Conservation (phyloP, 2,888 invertebrate species). For the Alsophila aescularia region DNA sequence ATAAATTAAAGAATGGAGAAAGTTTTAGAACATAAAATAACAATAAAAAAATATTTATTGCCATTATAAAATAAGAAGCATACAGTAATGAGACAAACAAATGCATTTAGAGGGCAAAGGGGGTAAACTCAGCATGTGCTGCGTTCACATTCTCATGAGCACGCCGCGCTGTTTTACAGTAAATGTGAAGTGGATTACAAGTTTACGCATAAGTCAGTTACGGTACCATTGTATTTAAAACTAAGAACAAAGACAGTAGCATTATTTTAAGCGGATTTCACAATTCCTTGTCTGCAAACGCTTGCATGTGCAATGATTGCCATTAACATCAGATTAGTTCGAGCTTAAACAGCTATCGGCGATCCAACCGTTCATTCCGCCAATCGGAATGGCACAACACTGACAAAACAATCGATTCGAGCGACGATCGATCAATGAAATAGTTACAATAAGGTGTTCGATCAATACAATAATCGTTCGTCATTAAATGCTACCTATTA, state of each 20-base stretch:
- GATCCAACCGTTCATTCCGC: conserved; percentile 9
- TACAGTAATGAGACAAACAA: no score
- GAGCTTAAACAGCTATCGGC: background rate
- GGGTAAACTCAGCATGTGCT: no score
- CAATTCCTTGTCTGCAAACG: background rate
- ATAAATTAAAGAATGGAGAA: no score
- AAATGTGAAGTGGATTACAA: background rate
- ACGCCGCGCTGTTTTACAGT: no score
- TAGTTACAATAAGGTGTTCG: conserved; percentile 17
- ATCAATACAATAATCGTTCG: conserved; percentile 42
- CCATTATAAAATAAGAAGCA: no score
- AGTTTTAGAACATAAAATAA: no score
- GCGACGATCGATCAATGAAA: conserved; percentile 26
- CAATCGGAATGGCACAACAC: conserved; percentile 18
- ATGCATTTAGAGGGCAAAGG: no score
- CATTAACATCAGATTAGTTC: conserved; percentile 1
- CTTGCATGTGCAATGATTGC: background rate
- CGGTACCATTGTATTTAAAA: no score
- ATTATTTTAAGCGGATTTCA: background rate
- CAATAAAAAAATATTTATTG: no score
- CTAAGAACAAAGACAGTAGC: background rate
- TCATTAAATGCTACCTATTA: conserved; percentile 34
- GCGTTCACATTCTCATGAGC: no score
- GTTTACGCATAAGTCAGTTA: no score
- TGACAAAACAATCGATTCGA: conserved; percentile 30